Percentiles rank a stretch among this genome's conserved stretches.
These are phyloP conservation scores for Aselliscus stoliczkanus DNA, from an alignment of 2,797 vertebrate species.

Conservation along the genomic window DNA sequence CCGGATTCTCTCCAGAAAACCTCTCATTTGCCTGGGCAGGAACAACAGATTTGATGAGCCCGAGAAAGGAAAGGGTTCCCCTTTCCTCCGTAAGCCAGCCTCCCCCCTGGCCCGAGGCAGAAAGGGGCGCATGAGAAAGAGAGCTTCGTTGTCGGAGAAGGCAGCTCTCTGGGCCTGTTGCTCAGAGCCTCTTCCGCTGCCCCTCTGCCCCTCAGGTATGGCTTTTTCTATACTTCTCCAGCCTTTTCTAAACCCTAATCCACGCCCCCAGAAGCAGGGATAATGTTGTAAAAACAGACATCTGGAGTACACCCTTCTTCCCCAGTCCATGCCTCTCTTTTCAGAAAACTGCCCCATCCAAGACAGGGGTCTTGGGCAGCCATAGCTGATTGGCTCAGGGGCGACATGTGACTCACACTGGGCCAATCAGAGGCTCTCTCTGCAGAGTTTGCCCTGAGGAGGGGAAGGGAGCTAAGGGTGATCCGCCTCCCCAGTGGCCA, in stretches of 20 bases:
- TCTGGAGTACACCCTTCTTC: fast-evolving
- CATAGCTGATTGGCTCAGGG: background rate
- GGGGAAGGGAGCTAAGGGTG: fast-evolving
- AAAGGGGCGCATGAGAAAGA: conserved; percentile 48
- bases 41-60: conserved; percentile 50
- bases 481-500: fast-evolving
- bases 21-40: conserved; percentile 56
- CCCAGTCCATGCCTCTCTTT: too few species aligned
- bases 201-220: conserved; percentile 29
- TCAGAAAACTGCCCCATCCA: background rate
- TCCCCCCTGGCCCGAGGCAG: conserved; percentile 63
- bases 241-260: conserved; percentile 39
- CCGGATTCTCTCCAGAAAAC: conserved; percentile 70
- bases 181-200: background rate
- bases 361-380: fast-evolving
- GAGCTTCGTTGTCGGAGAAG: conserved; percentile 60
- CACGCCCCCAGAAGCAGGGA: conserved; percentile 34
- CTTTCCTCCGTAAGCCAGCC: too few species aligned
- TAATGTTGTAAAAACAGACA: background rate
- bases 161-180: conserved; percentile 56
- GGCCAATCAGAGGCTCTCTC: background rate
- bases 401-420: background rate
- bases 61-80: conserved; percentile 70
- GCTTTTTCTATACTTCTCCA: conserved; percentile 53
- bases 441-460: background rate